phyloP scores from a whole-genome alignment of 2,113 vertebrate species.

The Garra rufa region DNA sequence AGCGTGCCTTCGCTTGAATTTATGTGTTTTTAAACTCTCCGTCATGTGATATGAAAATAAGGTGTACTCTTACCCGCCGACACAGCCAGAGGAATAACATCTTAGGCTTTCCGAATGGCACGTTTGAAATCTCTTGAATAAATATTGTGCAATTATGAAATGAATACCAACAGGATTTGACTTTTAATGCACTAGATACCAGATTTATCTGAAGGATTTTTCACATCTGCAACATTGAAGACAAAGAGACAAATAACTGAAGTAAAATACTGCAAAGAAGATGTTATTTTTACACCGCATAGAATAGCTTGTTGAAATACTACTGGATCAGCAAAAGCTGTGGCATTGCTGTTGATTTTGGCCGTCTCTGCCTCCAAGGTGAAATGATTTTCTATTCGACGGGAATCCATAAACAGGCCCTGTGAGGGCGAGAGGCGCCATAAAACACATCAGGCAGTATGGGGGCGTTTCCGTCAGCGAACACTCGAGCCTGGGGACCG shows the following conservation, averaged over 20 bases:
- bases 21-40: conserved; percentile 53
- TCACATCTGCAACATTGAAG: not conserved
- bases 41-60: conserved; percentile 54
- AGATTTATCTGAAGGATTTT: conserved; percentile 12
- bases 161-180: not conserved
- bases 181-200: not conserved
- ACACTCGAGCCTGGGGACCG: not conserved
- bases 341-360: conserved; percentile 79
- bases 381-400: conserved; percentile 80
- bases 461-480: conserved; percentile 37
- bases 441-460: conserved; percentile 74
- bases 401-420: conserved; percentile 79
- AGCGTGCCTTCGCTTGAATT: conserved; percentile 50
- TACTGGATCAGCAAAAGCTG: conserved; percentile 64
- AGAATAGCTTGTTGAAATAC: conserved; percentile 75
- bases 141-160: conserved; percentile 31
- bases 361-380: conserved; percentile 69
- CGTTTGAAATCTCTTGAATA: conserved; percentile 40
- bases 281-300: conserved; percentile 55
- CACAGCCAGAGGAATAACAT: conserved; percentile 37
- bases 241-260: conserved; percentile 25
- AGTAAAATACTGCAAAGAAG: conserved; percentile 21
- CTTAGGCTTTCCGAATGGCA: conserved; percentile 27
- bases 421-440: conserved; percentile 71
- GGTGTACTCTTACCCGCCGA: conserved; percentile 16